Base-by-base conservation (phyloP, 2,888 invertebrate genomes). In the Heteropelma amictum region DNA sequence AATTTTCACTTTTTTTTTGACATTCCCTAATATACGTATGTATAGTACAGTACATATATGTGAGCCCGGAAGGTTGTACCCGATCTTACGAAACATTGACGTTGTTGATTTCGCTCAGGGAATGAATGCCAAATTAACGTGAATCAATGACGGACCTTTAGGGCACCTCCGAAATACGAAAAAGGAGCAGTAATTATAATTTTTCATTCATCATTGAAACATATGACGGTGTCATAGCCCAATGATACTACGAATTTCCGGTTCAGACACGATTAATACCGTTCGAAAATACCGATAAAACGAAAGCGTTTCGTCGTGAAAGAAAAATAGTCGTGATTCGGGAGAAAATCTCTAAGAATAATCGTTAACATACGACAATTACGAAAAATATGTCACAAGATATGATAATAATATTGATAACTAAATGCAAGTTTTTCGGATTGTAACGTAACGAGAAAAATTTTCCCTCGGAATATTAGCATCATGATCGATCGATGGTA, bases 91-190 rank as follows among this genome's bases (percentile, higher is more conserved):
- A 63, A 74, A 77, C 45, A 73, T 71, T 77, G 69, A 68, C 45
- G 54, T 77, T 76, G 76, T 75, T 73, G 68, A 77, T 77, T 78
- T 79, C 79, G 80, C 86, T 85, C 85, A 84, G 84, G 83, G 83
- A 84, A 80, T 65, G 77, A 76, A 84, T 83, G 84, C 83, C 85
- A 85, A 84, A 81, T 79, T 82, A 78, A 77, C 51, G 68, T 67
- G 65, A 70, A 70, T 56, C 74, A 47, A 72, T 58, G 58, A 78
- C 58, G 61, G 23, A 76, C 63, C 51, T 40, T 63, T 40, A 45
- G 49, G 56, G 61, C 47, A 45, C 56, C 45, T 56, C 42, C 45
- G 35, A 19, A 67, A 56, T 51, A 53, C 26, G 19, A 35, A 53
- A 49, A 17, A 56, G n/a, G 21, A 26, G 21, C 8, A 38, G 23